Conservation (phyloP, 2,113 vertebrate genomes). For the Poeciliopsis occidentalis region DNA sequence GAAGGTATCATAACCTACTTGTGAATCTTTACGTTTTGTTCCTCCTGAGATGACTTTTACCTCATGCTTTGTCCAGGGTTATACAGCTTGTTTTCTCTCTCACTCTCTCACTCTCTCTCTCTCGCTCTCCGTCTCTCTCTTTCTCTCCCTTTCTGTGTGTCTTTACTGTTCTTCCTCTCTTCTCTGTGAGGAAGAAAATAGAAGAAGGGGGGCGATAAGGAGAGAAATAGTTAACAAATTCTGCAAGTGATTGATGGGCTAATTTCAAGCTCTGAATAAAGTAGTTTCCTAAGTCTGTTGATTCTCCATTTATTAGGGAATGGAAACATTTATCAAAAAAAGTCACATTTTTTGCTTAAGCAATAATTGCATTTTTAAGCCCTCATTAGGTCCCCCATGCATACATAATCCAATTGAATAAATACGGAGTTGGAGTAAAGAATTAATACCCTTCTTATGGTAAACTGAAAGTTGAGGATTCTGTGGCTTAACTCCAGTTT, state of each 20-base stretch:
- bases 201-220: slow-evolving; percentile 39
- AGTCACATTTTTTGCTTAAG: slow-evolving; percentile 85
- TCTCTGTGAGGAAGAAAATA: slow-evolving; percentile 41
- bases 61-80: slow-evolving; percentile 44
- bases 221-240: slow-evolving; percentile 92
- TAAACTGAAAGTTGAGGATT: slow-evolving; percentile 71
- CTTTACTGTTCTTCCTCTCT: not conserved
- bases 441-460: slow-evolving; percentile 78
- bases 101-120: not conserved
- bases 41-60: slow-evolving; percentile 34
- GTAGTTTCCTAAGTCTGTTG: slow-evolving; percentile 96
- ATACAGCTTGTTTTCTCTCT: slow-evolving; percentile 43
- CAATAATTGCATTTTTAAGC: slow-evolving; percentile 93
- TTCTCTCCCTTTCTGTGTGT: slow-evolving; percentile 2
- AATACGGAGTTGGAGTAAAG: slow-evolving; percentile 78
- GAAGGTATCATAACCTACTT: slow-evolving; percentile 32
- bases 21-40: slow-evolving; percentile 40
- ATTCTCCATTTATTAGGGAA: slow-evolving; percentile 97
- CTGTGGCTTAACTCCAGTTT: slow-evolving; percentile 53
- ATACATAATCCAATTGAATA: slow-evolving; percentile 86
- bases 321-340: slow-evolving; percentile 96
- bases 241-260: slow-evolving; percentile 95
- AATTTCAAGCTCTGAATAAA: slow-evolving; percentile 96
- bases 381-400: slow-evolving; percentile 88
- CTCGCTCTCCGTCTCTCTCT: not conserved